These are phyloP conservation scores for Troilus luridus DNA, from an alignment of 2,888 invertebrate species.

Conservation along the genomic window DNA sequence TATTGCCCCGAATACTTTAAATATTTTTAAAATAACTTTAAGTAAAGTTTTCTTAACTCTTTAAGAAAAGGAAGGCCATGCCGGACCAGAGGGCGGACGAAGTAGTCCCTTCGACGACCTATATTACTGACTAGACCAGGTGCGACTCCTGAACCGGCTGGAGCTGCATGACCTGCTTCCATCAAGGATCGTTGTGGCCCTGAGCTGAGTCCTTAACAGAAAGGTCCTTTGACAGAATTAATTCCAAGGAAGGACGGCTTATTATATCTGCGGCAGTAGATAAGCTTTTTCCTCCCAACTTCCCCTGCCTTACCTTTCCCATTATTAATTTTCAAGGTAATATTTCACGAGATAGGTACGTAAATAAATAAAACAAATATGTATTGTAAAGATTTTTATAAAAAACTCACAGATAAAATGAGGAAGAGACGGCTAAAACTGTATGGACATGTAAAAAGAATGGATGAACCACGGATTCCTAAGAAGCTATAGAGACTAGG, in stretches of 20 bases:
- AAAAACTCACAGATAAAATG: too few relatives aligned
- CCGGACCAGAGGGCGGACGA: not conserved
- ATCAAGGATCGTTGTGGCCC: not conserved
- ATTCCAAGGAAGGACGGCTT: slow-evolving; percentile 45
- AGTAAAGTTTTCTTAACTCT: too few relatives aligned
- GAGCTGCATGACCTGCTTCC: not conserved
- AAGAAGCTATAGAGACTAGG: too few relatives aligned
- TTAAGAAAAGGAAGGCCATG: too few relatives aligned
- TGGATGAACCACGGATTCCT: too few relatives aligned
- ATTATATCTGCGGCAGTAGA: not conserved
- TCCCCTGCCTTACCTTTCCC: not conserved
- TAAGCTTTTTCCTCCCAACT: not conserved
- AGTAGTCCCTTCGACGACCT: slow-evolving; percentile 10
- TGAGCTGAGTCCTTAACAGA: not conserved
- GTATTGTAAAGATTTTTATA: too few relatives aligned
- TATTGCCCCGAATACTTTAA: too few relatives aligned
- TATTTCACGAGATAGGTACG: not conserved
- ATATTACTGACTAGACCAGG: not conserved
- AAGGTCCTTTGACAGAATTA: slow-evolving; percentile 29
- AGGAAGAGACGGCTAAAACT: too few relatives aligned
- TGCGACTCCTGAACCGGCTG: not conserved
- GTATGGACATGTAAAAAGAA: too few relatives aligned
- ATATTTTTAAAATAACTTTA: too few relatives aligned
- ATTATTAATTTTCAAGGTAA: not conserved
- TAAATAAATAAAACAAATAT: not conserved